Evolutionary conservation across 2,113 vertebrate species (phyloP).

Genomic region (Elephas maximus): DNA sequence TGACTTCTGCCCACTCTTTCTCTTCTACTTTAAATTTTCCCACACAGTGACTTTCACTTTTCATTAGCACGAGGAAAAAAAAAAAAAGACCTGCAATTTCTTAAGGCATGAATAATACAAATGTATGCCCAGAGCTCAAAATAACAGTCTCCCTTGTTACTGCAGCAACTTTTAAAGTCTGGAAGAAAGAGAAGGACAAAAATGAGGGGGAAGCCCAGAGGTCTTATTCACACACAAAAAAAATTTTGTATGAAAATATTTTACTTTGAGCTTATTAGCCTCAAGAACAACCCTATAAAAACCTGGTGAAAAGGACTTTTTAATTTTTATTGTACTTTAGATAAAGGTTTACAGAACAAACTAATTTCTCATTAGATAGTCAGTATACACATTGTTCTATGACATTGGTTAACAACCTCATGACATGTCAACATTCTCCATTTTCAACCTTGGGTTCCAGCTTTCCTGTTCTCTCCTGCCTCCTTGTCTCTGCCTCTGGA

Average conservation of each 20-base stretch:
- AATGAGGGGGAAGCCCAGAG: neutral
- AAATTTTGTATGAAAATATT: neutral
- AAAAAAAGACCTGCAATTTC: neutral
- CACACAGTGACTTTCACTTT: constrained; percentile 39
- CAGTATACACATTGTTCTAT: no score
- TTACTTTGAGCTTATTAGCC: neutral
- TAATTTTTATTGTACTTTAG: no score
- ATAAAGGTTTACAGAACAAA: no score
- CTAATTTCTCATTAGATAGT: no score
- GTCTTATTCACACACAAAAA: neutral
- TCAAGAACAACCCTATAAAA: neutral
- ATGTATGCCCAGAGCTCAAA: neutral
- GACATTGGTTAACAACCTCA: no score
- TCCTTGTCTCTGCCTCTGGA: no score
- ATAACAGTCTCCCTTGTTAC: neutral
- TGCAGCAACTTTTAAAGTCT: neutral
- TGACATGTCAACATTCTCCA: no score
- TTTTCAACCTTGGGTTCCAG: no score
- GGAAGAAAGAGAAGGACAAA: neutral
- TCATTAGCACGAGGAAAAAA: neutral
- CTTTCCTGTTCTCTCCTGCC: no score
- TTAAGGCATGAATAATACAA: neutral
- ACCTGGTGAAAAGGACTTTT: neutral
- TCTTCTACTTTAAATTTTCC: constrained; percentile 33
- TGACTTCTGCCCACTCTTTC: constrained; percentile 10